Conservation (phyloP, 2,888 invertebrate genomes). For the Anoplius nigerrimus region DNA sequence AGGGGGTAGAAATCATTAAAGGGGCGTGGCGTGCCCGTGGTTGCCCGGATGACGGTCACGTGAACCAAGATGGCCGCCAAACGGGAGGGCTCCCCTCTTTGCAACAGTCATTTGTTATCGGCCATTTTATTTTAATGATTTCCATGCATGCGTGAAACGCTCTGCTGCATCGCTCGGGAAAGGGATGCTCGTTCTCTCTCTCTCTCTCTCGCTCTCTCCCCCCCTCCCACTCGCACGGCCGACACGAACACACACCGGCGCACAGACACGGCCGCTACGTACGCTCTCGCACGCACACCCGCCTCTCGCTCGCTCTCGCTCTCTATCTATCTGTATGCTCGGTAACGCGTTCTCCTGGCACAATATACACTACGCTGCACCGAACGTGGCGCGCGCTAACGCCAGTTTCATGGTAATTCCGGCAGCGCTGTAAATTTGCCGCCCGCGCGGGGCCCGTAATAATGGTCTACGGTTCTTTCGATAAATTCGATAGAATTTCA, state of each 20-base stretch:
- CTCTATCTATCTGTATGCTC: constrained; percentile 26
- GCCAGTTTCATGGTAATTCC: constrained; percentile 57
- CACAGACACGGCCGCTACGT: constrained; percentile 29
- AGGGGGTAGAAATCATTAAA: constrained; percentile 76
- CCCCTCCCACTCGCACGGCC: constrained; percentile 22
- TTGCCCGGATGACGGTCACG: constrained; percentile 76
- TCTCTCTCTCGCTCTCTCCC: constrained; percentile 25
- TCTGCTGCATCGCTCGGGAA: constrained; percentile 65
- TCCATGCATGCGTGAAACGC: constrained; percentile 75
- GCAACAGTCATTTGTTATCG: constrained; percentile 75
- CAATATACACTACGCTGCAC: constrained; percentile 33
- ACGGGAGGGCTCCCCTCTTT: constrained; percentile 66
- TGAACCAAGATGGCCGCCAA: constrained; percentile 74
- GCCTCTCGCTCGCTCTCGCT: constrained; percentile 38
- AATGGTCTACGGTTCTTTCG: constrained; percentile 51
- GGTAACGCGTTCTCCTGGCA: constrained; percentile 49
- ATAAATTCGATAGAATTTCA: constrained; percentile 46
- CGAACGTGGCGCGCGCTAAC: constrained; percentile 47
- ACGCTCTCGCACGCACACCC: constrained; percentile 23
- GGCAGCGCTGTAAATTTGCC: constrained; percentile 49
- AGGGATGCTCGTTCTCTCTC: constrained; percentile 58
- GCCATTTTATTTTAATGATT: constrained; percentile 76
- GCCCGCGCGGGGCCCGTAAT: constrained; percentile 27
- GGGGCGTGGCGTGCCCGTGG: constrained; percentile 74
- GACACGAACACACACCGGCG: too few species aligned